These are phyloP conservation scores for Coracias cyanogaster DNA, from an alignment of 2,797 vertebrate species.

Conservation along the genomic window DNA sequence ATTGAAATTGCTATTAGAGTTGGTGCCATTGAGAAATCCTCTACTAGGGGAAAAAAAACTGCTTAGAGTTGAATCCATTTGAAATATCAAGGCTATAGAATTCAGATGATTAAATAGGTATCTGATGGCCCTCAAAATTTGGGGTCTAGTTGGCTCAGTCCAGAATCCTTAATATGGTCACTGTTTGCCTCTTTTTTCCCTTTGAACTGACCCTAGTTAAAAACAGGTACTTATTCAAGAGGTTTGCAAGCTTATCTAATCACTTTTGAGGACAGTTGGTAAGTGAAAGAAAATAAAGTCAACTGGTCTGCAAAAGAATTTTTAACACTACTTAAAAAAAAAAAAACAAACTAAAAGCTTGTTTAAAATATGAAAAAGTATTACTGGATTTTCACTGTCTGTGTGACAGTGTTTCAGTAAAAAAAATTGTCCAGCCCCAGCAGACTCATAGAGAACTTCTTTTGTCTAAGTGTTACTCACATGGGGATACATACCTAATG, in stretches of 20 bases:
- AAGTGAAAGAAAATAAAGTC: not conserved
- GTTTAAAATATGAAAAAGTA: not conserved
- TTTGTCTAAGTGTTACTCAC: not conserved
- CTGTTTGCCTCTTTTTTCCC: not conserved
- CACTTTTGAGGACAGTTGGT: not conserved
- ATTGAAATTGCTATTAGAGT: not conserved
- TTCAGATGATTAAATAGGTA: not conserved
- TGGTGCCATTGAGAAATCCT: not conserved
- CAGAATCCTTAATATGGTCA: not conserved
- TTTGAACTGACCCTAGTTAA: not conserved
- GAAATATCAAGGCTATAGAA: not conserved
- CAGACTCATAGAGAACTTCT: not conserved
- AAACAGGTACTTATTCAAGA: not conserved
- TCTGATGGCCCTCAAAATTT: not conserved
- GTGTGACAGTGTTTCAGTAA: not conserved
- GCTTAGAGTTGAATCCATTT: not conserved
- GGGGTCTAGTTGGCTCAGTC: not conserved
- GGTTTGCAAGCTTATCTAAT: not conserved
- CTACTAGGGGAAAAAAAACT: not conserved
- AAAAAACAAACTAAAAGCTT: not conserved
- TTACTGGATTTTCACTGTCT: not conserved
- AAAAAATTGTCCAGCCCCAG: not conserved
- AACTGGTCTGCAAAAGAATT: not conserved
- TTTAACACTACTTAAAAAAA: not conserved
- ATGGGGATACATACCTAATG: not conserved